Conservation (phyloP, 2,113 vertebrate genomes). For the Bagarius yarrelli region DNA sequence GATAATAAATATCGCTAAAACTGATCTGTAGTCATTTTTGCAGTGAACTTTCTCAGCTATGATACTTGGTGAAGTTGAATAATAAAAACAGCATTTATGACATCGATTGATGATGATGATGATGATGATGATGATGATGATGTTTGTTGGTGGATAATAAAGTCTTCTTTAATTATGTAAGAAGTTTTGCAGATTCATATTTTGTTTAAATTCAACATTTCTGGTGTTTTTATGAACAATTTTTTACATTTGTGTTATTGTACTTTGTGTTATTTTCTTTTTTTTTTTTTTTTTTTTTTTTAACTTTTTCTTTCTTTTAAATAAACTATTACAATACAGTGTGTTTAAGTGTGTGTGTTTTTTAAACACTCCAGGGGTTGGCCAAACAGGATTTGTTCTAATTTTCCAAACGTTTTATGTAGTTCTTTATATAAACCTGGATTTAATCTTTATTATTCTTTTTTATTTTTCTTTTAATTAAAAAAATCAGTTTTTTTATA, state of each 20-base stretch:
- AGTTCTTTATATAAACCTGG: too few species aligned
- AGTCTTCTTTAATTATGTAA: not conserved
- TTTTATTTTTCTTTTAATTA: too few species aligned
- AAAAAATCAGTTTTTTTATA: too few species aligned
- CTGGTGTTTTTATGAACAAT: not conserved
- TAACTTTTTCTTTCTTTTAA: not conserved
- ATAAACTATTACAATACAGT: slow-evolving; percentile 12
- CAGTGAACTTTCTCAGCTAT: not conserved
- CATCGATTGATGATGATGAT: not conserved
- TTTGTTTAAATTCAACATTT: not conserved
- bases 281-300: not conserved
- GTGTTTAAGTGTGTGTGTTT: not conserved
- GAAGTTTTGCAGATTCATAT: not conserved
- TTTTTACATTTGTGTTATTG: not conserved
- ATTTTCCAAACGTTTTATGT: too few species aligned
- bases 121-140: not conserved
- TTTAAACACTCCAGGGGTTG: too few species aligned
- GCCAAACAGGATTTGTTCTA: too few species aligned
- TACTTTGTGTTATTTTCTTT: not conserved
- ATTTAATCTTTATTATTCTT: too few species aligned
- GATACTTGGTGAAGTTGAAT: not conserved
- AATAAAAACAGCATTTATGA: not conserved
- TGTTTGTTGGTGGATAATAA: not conserved
- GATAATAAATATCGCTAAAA: too few species aligned
- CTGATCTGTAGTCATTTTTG: not conserved